phyloP scores from a whole-genome alignment of 2,888 invertebrate genomes.

The Hipparchia semele region DNA sequence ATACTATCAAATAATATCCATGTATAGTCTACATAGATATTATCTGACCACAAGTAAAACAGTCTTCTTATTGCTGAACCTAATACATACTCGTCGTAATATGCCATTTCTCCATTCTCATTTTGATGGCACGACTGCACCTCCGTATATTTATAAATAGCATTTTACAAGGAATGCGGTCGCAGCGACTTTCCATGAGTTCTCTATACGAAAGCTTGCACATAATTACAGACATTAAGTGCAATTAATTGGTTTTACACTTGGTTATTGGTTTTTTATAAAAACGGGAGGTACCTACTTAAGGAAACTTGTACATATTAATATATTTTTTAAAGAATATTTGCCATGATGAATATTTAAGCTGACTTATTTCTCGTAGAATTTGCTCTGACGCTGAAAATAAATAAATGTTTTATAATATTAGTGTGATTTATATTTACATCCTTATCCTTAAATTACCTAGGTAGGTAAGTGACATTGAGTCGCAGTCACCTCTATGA shows the following conservation, averaged over 20 bases:
- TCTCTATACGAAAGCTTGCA: slow-evolving; percentile 34
- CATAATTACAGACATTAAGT: slow-evolving; percentile 18
- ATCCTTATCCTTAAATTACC: too few species aligned
- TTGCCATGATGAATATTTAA: too few species aligned
- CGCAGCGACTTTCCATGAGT: slow-evolving; percentile 55
- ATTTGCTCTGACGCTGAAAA: too few species aligned
- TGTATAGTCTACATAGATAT: too few species aligned
- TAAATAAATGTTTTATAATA: too few species aligned
- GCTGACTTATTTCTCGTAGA: too few species aligned
- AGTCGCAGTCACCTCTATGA: too few species aligned
- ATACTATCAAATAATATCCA: too few species aligned
- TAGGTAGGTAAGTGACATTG: too few species aligned
- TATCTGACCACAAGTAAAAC: neutral
- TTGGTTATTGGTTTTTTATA: neutral
- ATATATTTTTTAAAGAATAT: too few species aligned
- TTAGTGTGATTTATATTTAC: too few species aligned
- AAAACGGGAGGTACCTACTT: neutral
- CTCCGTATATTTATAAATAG: slow-evolving; percentile 49
- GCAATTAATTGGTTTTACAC: neutral
- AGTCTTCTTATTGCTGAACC: neutral
- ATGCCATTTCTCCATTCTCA: neutral
- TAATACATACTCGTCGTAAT: neutral
- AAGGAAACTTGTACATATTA: too few species aligned
- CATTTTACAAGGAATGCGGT: slow-evolving; percentile 57
- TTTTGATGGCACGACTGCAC: slow-evolving; percentile 14